Evolutionary conservation across 2,888 invertebrate genomes (phyloP).

Genomic region (Drosophila flavopinicola): DNA sequence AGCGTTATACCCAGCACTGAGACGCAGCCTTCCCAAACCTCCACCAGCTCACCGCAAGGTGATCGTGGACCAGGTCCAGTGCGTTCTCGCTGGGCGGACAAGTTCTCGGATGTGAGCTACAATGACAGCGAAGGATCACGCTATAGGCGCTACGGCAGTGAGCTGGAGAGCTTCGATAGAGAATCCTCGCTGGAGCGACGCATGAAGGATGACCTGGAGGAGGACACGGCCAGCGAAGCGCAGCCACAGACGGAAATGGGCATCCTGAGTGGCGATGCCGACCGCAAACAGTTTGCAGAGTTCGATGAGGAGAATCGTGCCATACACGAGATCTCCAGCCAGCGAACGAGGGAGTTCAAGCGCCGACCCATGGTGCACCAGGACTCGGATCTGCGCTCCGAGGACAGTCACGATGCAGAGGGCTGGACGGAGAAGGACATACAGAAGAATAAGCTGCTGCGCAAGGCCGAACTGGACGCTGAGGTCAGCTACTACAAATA

Average conservation of each 20-base stretch:
- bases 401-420: constrained; percentile 83
- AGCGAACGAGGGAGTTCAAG: constrained; percentile 83
- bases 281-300: constrained; percentile 86
- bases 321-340: constrained; percentile 85
- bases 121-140: constrained; percentile 85
- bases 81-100: constrained; percentile 86
- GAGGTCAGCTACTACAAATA: constrained; percentile 82
- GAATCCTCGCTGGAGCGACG: constrained; percentile 84
- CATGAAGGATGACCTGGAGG: constrained; percentile 83
- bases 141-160: constrained; percentile 83
- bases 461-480: constrained; percentile 81
- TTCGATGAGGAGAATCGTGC: constrained; percentile 86
- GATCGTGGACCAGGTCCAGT: constrained; percentile 85
- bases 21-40: constrained; percentile 88
- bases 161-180: constrained; percentile 84
- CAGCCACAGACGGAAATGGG: constrained; percentile 77
- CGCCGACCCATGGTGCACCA: constrained; percentile 84
- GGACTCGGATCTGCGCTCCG: constrained; percentile 84
- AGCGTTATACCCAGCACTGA: constrained; percentile 85
- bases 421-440: constrained; percentile 84
- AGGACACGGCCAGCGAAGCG: constrained; percentile 84
- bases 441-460: constrained; percentile 82
- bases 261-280: constrained; percentile 83
- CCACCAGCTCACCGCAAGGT: constrained; percentile 88
- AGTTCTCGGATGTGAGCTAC: constrained; percentile 84